Conservation (phyloP, 2,888 invertebrate genomes). For the Ypsolopha scabrella region DNA sequence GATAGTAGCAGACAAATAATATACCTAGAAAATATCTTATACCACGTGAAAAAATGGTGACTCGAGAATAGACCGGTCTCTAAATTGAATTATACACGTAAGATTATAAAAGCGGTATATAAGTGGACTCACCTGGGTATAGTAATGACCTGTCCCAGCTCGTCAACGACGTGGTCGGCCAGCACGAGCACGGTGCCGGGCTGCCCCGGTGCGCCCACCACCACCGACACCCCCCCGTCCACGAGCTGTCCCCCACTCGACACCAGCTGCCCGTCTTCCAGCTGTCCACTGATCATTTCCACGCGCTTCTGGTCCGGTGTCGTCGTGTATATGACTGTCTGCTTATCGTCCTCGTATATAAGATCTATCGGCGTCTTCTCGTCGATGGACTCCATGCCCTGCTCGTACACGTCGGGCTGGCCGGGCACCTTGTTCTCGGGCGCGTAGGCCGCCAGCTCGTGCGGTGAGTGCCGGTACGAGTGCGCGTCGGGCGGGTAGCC, state of each 20-base stretch:
- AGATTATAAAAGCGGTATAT: neutral
- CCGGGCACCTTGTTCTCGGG: slow-evolving; percentile 72
- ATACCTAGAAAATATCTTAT: neutral
- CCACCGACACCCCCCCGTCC: slow-evolving; percentile 65
- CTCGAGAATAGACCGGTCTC: too few relatives aligned
- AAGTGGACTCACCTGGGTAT: slow-evolving; percentile 68
- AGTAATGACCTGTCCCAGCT: slow-evolving; percentile 74
- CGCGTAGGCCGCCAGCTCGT: slow-evolving; percentile 59
- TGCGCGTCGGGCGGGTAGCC: slow-evolving; percentile 73
- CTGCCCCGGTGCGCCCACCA: slow-evolving; percentile 58
- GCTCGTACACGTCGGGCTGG: slow-evolving; percentile 61
- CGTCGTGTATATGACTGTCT: slow-evolving; percentile 86
- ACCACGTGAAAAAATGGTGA: neutral
- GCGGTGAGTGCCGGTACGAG: slow-evolving; percentile 69
- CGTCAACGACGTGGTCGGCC: slow-evolving; percentile 79
- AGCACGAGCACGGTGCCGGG: slow-evolving; percentile 77
- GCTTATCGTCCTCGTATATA: slow-evolving; percentile 87
- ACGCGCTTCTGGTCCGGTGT: slow-evolving; percentile 84
- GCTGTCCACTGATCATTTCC: slow-evolving; percentile 81
- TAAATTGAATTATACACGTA: too few relatives aligned
- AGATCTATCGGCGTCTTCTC: slow-evolving; percentile 83
- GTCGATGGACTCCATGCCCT: slow-evolving; percentile 66
- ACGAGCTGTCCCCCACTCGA: slow-evolving; percentile 60
- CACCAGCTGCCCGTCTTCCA: slow-evolving; percentile 68
- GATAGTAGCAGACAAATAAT: neutral